phyloP scores from a whole-genome alignment of 2,113 vertebrate species.

The Corvus moneduloides region DNA sequence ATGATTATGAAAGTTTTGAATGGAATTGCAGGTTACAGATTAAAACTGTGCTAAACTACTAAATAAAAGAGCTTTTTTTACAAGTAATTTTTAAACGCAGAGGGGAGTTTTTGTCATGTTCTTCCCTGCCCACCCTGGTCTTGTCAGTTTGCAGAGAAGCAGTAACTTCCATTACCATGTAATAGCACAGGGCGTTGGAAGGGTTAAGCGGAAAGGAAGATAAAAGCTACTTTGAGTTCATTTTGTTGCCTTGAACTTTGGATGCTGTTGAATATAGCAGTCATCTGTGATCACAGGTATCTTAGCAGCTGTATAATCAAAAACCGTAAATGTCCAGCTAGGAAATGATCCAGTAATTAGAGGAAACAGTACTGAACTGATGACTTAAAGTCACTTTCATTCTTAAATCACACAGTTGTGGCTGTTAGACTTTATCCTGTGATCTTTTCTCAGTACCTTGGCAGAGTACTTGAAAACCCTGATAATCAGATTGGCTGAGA shows the following conservation, averaged over 20 bases:
- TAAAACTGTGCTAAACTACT: slow-evolving; percentile 31
- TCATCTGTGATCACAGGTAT: slow-evolving; percentile 30
- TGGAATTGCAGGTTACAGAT: not conserved
- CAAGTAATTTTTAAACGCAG: not conserved
- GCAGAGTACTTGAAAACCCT: not conserved
- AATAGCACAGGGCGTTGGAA: not conserved
- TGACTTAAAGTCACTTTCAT: slow-evolving; percentile 31
- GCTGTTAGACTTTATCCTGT: slow-evolving; percentile 17
- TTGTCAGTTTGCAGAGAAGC: not conserved
- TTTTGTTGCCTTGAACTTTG: slow-evolving; percentile 52
- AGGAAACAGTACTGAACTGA: slow-evolving; percentile 31
- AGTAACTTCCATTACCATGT: not conserved
- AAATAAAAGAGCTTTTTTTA: not conserved
- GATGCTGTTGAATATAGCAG: not conserved
- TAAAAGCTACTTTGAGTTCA: slow-evolving; percentile 7
- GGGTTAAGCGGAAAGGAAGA: slow-evolving; percentile 18
- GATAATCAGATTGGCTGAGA: slow-evolving; percentile 13
- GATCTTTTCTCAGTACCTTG: slow-evolving; percentile 31
- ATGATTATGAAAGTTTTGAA: not conserved
- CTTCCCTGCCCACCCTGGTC: not conserved
- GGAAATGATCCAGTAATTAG: slow-evolving; percentile 48
- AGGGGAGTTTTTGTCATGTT: not conserved
- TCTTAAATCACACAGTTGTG: slow-evolving; percentile 10
- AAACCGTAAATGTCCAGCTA: slow-evolving; percentile 37
- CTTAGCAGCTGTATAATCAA: slow-evolving; percentile 9